Evolutionary conservation across 2,797 vertebrate genomes (phyloP).

Genomic region (Diglossa cyanea): DNA sequence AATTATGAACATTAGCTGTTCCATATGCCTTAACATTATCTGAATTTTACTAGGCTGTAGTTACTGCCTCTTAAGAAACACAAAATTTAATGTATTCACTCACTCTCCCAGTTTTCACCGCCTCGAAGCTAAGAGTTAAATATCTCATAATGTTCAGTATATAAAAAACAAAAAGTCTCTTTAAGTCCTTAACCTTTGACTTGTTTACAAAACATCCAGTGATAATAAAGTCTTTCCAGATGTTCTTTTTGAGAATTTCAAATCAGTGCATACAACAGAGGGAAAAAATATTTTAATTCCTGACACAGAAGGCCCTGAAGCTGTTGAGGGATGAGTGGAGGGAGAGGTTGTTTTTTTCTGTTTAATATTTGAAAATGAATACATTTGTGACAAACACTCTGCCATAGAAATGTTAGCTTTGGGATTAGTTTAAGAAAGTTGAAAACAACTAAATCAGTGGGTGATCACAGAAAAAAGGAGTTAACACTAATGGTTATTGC

Average conservation of each 20-base stretch:
- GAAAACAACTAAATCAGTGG: not conserved
- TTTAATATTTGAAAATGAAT: not conserved
- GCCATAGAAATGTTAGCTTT: not conserved
- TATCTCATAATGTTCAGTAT: not conserved
- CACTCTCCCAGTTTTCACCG: not conserved
- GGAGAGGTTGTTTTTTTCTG: not conserved
- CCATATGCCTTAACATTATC: not conserved
- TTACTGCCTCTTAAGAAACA: not conserved
- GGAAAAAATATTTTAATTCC: not conserved
- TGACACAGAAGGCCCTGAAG: not conserved
- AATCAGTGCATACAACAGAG: not conserved
- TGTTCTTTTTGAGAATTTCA: not conserved
- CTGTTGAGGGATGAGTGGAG: not conserved
- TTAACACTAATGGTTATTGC: not conserved
- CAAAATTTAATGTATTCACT: not conserved
- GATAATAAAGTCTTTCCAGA: not conserved
- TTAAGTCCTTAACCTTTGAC: constrained; percentile 20
- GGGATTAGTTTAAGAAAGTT: not conserved
- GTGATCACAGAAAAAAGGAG: not conserved
- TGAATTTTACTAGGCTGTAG: not conserved
- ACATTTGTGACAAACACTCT: not conserved
- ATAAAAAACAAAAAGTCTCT: not conserved
- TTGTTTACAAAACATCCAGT: not conserved
- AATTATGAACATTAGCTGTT: not conserved
- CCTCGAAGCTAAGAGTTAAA: not conserved